Evolutionary conservation across 2,797 vertebrate genomes (phyloP).

Genomic region (Meriones psammophilus): DNA sequence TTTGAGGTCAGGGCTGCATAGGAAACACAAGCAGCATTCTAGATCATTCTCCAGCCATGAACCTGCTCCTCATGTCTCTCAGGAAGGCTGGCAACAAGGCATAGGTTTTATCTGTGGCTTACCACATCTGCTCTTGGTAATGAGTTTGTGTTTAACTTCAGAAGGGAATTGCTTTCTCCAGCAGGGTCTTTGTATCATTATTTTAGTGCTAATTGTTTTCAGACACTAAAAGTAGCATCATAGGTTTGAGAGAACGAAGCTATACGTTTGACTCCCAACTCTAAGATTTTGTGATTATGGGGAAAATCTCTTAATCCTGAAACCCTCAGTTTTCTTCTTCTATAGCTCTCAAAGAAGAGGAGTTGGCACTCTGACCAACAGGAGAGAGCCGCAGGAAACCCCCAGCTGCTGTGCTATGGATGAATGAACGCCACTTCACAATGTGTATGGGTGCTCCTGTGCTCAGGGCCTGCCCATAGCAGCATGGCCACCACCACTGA

Average conservation of each 20-base stretch:
- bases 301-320: background rate
- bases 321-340: conserved; percentile 1
- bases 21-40: background rate
- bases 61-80: no score
- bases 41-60: background rate
- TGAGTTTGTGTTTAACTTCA: background rate
- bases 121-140: background rate
- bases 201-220: conserved; percentile 12
- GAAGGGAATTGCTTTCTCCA: conserved; percentile 24
- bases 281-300: background rate
- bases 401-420: background rate
- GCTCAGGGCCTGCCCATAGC: no score
- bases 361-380: background rate
- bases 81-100: background rate
- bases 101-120: background rate
- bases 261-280: background rate
- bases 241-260: background rate
- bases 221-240: background rate
- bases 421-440: background rate
- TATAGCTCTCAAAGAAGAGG: background rate
- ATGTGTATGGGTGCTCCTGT: background rate
- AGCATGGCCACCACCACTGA: fast-evolving
- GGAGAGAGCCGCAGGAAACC: background rate
- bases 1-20: background rate
- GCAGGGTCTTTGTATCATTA: background rate